Percentiles rank a stretch among this genome's conserved stretches.
Evolutionary conservation across 2,888 invertebrate species (phyloP).

Genomic region (Scaptomyza cyrtandrae): DNA sequence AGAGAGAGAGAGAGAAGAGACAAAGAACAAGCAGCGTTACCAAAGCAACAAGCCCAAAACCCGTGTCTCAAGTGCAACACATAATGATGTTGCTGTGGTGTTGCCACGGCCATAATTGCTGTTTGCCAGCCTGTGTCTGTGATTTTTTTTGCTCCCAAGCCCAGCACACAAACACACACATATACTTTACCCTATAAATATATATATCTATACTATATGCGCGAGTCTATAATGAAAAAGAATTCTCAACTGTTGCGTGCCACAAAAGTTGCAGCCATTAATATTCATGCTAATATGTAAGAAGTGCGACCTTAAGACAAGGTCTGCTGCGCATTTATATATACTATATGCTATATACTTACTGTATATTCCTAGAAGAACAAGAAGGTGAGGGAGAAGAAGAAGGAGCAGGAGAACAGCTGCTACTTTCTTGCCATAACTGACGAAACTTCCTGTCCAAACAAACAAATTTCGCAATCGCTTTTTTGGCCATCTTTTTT

Average conservation of each 20-base stretch:
- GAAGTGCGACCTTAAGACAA: slow-evolving; percentile 58
- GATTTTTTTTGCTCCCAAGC: slow-evolving; percentile 49
- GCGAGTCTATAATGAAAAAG: slow-evolving; percentile 19
- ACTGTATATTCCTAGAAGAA: slow-evolving; percentile 43
- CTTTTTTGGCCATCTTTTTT: slow-evolving; percentile 41
- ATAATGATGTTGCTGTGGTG: slow-evolving; percentile 48
- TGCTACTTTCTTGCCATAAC: slow-evolving; percentile 29
- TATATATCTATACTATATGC: slow-evolving; percentile 15
- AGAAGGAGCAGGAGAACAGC: slow-evolving; percentile 21
- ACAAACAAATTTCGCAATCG: slow-evolving; percentile 33
- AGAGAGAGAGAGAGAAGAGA: slow-evolving; percentile 25
- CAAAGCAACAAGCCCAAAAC: slow-evolving; percentile 37
- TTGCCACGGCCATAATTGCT: slow-evolving; percentile 60
- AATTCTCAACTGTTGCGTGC: slow-evolving; percentile 40
- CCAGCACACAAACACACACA: slow-evolving; percentile 16
- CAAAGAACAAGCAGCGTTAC: slow-evolving; percentile 19
- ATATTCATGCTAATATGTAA: slow-evolving; percentile 44
- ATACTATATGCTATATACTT: background rate
- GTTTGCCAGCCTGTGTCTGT: slow-evolving; percentile 47
- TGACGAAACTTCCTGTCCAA: slow-evolving; percentile 54
- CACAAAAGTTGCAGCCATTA: slow-evolving; percentile 45
- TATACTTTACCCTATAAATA: slow-evolving; percentile 32
- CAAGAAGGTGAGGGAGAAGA: slow-evolving; percentile 32
- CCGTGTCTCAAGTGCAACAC: slow-evolving; percentile 63
- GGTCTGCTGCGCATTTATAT: slow-evolving; percentile 42